These are phyloP conservation scores for Lerema accius DNA, from an alignment of 1,140 invertebrate species.

Conservation along the genomic window DNA sequence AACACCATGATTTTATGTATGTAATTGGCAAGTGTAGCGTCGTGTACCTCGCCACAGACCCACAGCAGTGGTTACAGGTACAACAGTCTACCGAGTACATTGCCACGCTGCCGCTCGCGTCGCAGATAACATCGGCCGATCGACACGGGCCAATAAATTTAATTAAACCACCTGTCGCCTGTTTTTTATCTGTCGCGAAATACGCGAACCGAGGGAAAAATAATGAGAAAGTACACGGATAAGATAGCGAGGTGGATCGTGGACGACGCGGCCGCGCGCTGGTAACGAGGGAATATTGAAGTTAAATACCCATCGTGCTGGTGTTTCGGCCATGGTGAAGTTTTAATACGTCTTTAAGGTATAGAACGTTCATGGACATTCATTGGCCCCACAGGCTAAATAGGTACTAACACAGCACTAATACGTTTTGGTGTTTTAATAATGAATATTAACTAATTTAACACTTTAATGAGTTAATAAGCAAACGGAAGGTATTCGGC, in stretches of 20 bases:
- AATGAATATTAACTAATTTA: too few relatives aligned
- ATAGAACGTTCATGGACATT: too few relatives aligned
- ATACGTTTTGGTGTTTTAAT: too few relatives aligned
- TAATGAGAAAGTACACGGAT: conserved; percentile 36
- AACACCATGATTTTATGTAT: conserved; percentile 9
- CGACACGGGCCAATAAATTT: conserved; percentile 60
- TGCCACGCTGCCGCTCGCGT: conserved; percentile 5
- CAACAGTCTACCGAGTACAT: background rate
- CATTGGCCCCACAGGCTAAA: too few relatives aligned
- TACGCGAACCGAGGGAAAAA: conserved; percentile 42
- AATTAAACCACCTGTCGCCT: conserved; percentile 60
- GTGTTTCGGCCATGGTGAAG: background rate
- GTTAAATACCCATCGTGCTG: background rate
- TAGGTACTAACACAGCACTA: too few relatives aligned
- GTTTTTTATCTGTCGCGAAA: conserved; percentile 54
- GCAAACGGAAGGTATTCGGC: conserved; percentile 7
- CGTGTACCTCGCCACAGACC: background rate
- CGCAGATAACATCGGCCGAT: conserved; percentile 36
- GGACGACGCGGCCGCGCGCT: background rate
- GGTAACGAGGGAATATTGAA: conserved; percentile 20
- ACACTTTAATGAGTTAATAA: too few relatives aligned
- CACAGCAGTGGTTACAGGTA: conserved; percentile 10
- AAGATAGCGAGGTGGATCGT: conserved; percentile 33
- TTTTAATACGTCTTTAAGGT: too few relatives aligned
- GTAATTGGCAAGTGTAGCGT: conserved; percentile 4